Percentiles rank a stretch among this genome's conserved stretches.
phyloP scores from a whole-genome alignment of 1,140 invertebrate species.

The Drosophila nikananu region DNA sequence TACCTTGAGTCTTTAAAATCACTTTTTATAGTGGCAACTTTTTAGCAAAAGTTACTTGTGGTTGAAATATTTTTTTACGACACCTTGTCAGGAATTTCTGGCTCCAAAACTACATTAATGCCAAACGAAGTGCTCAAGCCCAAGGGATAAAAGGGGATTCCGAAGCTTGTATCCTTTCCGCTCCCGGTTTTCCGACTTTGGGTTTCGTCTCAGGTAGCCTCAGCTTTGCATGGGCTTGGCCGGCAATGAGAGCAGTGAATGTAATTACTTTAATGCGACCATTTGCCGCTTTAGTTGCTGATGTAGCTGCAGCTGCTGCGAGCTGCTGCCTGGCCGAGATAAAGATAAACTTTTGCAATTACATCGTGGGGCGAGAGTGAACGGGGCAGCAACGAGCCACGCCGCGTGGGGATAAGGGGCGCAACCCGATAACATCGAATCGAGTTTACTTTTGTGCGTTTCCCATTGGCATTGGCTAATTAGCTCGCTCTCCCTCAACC shows the following conservation, averaged over 20 bases:
- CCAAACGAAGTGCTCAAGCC: not conserved
- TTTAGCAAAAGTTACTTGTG: not conserved
- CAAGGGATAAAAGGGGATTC: not conserved
- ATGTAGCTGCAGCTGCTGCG: conserved; percentile 38
- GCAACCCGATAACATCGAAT: conserved; percentile 79
- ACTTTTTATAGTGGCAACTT: no score
- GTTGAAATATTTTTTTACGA: not conserved
- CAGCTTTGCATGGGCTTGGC: conserved; percentile 33
- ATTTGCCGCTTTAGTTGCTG: conserved; percentile 70
- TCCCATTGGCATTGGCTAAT: conserved; percentile 64
- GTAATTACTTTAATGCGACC: conserved; percentile 83
- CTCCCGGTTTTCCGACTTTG: no score
- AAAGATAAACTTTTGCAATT: conserved; percentile 84
- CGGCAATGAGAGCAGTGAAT: conserved; percentile 52
- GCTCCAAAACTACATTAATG: not conserved
- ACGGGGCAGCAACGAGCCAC: conserved; percentile 61
- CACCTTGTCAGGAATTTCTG: not conserved
- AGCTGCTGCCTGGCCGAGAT: conserved; percentile 68
- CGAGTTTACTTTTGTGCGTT: conserved; percentile 70
- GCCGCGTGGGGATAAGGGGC: conserved; percentile 33
- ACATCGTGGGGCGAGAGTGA: conserved; percentile 66
- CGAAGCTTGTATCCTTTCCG: not conserved
- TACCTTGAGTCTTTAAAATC: no score
- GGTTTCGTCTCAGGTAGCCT: conserved; percentile 27
- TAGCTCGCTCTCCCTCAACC: conserved; percentile 4